Evolutionary conservation across 2,888 invertebrate genomes (phyloP).

Genomic region (Phengaris arion): DNA sequence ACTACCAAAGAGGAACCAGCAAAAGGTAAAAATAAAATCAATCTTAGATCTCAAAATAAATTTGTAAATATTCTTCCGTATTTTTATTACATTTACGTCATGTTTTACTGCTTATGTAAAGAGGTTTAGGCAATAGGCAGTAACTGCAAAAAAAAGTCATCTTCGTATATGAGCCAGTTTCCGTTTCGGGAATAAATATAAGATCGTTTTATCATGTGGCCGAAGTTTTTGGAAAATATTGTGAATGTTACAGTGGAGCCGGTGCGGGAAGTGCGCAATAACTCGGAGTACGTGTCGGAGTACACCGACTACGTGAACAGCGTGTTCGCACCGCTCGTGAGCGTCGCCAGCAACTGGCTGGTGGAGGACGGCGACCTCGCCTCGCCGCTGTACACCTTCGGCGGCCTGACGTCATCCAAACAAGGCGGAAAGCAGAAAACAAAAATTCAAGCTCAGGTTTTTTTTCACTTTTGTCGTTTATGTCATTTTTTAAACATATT

Average conservation of each 20-base stretch:
- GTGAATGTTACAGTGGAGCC: not conserved
- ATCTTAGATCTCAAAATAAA: no score
- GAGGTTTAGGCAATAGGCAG: no score
- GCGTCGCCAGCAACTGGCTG: conserved; percentile 1
- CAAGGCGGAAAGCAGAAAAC: not conserved
- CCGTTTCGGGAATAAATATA: no score
- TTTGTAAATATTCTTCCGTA: no score
- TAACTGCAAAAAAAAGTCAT: no score
- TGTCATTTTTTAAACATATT: no score
- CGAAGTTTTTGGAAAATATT: no score
- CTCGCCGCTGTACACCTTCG: not conserved
- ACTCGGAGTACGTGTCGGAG: conserved; percentile 1
- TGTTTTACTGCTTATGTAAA: no score
- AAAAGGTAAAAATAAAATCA: not conserved
- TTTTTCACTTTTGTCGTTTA: no score
- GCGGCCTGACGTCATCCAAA: not conserved
- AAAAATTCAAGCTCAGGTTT: not conserved
- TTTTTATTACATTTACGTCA: no score
- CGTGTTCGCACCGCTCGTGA: not conserved
- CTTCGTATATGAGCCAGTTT: no score
- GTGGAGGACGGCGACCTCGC: not conserved
- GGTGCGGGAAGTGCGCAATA: not conserved
- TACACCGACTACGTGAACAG: not conserved
- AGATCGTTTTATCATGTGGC: no score
- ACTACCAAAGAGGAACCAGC: not conserved